Evolutionary conservation across 2,113 vertebrate genomes (phyloP).

Genomic region (Lethenteron camtschaticum): DNA sequence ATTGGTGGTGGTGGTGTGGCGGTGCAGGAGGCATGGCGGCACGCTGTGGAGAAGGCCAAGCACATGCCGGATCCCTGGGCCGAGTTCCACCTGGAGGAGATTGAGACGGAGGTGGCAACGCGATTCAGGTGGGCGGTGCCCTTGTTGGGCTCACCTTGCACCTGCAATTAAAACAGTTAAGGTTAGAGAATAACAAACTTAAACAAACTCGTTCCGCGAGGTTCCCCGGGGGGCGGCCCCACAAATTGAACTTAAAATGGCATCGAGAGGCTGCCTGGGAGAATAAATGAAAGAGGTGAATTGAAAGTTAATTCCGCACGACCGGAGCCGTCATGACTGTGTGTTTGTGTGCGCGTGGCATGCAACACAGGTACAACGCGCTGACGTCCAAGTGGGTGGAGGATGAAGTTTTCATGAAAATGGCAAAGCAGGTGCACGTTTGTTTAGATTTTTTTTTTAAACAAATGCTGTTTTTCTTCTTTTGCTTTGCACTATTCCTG

Average conservation of each 20-base stretch:
- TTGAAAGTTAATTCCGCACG: too few species aligned
- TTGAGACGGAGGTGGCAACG: constrained; percentile 41
- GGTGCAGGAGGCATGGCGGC: constrained; percentile 57
- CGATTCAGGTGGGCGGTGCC: constrained; percentile 50
- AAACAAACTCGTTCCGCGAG: too few species aligned
- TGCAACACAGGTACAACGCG: constrained; percentile 54
- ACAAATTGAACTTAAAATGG: too few species aligned
- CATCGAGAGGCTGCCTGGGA: too few species aligned
- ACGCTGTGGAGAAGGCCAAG: constrained; percentile 74
- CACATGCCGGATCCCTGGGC: constrained; percentile 95
- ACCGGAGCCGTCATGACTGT: neutral
- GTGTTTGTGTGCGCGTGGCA: neutral
- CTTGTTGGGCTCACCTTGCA: too few species aligned
- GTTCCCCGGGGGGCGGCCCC: too few species aligned
- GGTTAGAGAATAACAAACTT: too few species aligned
- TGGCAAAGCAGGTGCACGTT: constrained; percentile 52
- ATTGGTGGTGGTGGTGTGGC: neutral
- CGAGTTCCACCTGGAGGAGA: constrained; percentile 72
- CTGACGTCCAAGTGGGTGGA: constrained; percentile 59
- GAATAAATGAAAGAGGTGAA: too few species aligned
- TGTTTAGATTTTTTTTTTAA: too few species aligned
- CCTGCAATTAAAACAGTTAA: too few species aligned
- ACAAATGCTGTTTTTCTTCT: too few species aligned
- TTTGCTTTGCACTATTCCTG: neutral
- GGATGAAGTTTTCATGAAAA: constrained; percentile 73